phyloP scores from a whole-genome alignment of 2,113 vertebrate genomes.

The Prinia subflava region DNA sequence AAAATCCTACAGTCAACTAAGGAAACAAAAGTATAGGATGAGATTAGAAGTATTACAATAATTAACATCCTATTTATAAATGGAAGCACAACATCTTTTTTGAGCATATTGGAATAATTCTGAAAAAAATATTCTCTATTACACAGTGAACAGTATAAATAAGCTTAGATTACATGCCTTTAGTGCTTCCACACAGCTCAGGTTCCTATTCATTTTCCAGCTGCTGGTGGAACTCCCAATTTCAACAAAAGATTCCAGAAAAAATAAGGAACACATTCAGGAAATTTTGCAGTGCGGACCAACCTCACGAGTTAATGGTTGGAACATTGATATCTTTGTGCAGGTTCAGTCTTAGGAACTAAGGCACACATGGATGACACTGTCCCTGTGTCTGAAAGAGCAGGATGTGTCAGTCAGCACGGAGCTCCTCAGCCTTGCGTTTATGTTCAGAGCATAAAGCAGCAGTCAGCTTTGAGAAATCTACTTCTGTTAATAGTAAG shows the following conservation, averaged over 20 bases:
- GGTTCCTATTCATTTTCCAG: neutral
- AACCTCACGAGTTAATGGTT: neutral
- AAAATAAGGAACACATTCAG: neutral
- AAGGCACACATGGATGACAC: conserved; percentile 15
- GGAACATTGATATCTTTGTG: neutral
- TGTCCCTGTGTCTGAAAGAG: neutral
- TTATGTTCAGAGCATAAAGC: neutral
- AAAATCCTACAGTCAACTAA: neutral
- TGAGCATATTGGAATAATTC: neutral
- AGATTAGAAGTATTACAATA: neutral
- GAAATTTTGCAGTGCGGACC: neutral
- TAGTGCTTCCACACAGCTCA: neutral
- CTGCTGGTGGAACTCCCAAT: neutral
- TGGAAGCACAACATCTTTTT: neutral
- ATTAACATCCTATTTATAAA: neutral
- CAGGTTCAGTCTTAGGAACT: neutral
- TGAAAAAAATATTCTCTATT: neutral
- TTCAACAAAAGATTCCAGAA: neutral
- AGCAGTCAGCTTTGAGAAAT: conserved; percentile 3
- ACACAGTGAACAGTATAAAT: neutral
- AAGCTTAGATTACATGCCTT: neutral
- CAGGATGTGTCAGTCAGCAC: conserved; percentile 1
- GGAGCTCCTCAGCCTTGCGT: neutral
- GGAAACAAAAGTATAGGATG: neutral
- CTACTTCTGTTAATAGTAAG: conserved; percentile 7